Percentiles rank a stretch among this genome's conserved stretches.
Evolutionary conservation across 2,113 vertebrate genomes (phyloP).

Genomic region (Papio anubis): DNA sequence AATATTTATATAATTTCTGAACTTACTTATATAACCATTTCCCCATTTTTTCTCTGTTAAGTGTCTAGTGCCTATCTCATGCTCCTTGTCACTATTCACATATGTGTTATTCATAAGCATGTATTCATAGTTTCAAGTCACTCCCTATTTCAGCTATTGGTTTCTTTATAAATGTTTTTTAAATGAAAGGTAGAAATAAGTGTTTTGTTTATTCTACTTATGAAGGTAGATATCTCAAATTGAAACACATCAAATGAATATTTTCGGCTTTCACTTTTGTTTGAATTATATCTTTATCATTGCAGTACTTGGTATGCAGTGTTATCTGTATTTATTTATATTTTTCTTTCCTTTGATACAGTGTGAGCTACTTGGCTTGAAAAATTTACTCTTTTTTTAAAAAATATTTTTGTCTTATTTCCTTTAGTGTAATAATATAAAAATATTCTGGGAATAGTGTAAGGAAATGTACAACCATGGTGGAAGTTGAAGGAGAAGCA

Average conservation of each 20-base stretch:
- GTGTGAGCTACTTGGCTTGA: neutral
- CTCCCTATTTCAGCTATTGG: neutral
- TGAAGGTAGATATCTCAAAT: neutral
- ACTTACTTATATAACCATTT: neutral
- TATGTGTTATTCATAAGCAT: neutral
- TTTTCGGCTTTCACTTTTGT: neutral
- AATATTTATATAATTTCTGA: neutral
- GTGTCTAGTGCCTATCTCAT: neutral
- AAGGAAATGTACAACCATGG: too few relatives aligned
- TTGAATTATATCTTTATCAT: neutral
- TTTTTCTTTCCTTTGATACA: neutral
- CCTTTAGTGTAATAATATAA: neutral
- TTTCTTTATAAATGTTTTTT: neutral
- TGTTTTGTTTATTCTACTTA: neutral
- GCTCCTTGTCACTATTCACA: neutral
- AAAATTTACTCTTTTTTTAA: neutral
- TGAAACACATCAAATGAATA: neutral
- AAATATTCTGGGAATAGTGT: neutral
- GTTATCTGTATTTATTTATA: neutral
- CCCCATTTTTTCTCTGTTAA: neutral
- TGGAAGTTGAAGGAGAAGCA: too few relatives aligned
- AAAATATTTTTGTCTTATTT: neutral
- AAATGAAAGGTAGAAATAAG: neutral
- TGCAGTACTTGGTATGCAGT: neutral
- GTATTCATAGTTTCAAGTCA: neutral